phyloP scores from a whole-genome alignment of 2,113 vertebrate species.

The Zosterops pallidus region DNA sequence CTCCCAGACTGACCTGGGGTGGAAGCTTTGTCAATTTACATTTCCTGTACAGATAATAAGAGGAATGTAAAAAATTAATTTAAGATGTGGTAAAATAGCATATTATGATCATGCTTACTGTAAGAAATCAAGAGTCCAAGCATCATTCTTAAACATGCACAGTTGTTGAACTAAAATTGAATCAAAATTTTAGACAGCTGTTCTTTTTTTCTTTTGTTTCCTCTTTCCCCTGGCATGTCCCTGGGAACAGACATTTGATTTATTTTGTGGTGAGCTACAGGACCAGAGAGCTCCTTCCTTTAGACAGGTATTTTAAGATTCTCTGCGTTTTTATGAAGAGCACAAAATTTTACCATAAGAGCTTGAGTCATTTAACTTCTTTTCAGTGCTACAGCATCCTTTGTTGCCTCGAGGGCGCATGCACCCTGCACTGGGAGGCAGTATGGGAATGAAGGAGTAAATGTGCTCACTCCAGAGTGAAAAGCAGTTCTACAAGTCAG shows the following conservation, averaged over 20 bases:
- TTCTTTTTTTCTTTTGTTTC: not conserved
- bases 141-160: not conserved
- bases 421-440: not conserved
- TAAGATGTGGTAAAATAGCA: not conserved
- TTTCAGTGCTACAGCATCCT: not conserved
- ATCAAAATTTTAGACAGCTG: not conserved
- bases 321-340: not conserved
- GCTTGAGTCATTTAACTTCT: not conserved
- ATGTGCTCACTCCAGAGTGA: not conserved
- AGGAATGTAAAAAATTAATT: not conserved
- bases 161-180: not conserved
- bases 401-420: not conserved
- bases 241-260: accelerated
- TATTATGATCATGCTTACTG: not conserved
- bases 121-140: not conserved
- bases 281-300: not conserved
- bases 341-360: not conserved
- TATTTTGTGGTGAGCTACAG: not conserved
- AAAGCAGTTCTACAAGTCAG: not conserved
- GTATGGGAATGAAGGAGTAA: not conserved
- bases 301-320: not conserved
- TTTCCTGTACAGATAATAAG: not conserved
- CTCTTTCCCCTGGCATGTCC: not conserved
- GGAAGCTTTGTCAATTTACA: not conserved
- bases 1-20: not conserved